Evolutionary conservation across 2,888 invertebrate species (phyloP).

Genomic region (Prenolepis imparis): DNA sequence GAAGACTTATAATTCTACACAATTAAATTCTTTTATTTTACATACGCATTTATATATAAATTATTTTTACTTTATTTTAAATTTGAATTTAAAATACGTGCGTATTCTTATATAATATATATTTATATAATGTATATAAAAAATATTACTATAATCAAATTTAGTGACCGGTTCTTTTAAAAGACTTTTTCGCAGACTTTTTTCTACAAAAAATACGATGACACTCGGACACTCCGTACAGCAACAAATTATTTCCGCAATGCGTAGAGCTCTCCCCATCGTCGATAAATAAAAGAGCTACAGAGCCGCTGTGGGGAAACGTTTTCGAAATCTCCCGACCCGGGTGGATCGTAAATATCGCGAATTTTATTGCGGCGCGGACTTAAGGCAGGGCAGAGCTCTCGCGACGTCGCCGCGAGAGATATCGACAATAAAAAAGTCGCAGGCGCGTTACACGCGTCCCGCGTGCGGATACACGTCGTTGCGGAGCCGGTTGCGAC

Average conservation of each 20-base stretch:
- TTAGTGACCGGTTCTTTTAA: not conserved
- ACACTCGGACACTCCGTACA: not conserved
- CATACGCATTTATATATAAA: not conserved
- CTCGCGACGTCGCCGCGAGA: constrained; percentile 35
- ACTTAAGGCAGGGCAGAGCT: constrained; percentile 1
- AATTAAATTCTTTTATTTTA: not conserved
- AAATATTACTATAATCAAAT: constrained; percentile 7
- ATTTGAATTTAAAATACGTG: too few species aligned
- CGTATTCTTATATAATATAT: constrained; percentile 1
- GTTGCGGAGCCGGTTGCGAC: not conserved
- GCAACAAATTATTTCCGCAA: constrained; percentile 41
- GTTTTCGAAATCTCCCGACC: constrained; percentile 56
- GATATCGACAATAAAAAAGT: constrained; percentile 71
- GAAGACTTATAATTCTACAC: not conserved
- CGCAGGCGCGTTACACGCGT: constrained; percentile 31
- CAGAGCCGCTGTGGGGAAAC: constrained; percentile 15
- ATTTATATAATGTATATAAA: constrained; percentile 10
- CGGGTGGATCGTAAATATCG: constrained; percentile 61
- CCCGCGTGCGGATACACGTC: not conserved
- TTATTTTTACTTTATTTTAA: not conserved
- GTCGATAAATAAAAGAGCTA: constrained; percentile 31
- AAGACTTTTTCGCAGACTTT: not conserved
- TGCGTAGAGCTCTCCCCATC: constrained; percentile 21
- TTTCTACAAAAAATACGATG: constrained; percentile 12
- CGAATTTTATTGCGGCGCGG: constrained; percentile 54